Evolutionary conservation across 2,797 vertebrate genomes (phyloP), one percentile per base, ranked within the genome.

Genomic region (Gila robusta): DNA sequence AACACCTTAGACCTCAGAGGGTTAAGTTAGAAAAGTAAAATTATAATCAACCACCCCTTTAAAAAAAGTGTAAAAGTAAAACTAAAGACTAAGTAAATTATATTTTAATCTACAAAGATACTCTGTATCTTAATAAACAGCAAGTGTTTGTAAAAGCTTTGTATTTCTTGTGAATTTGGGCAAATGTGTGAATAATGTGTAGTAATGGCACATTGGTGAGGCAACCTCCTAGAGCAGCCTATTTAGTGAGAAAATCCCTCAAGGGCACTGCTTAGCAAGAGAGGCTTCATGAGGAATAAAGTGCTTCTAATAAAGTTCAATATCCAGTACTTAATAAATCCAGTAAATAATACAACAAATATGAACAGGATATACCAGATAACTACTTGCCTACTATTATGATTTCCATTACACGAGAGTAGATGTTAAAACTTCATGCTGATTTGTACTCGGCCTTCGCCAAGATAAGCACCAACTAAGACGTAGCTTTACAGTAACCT

Each of bases 261-360:
- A 76, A 52, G 72, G 39, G 26, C 28, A 83, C 28, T 37, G 23
- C 71, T 66, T 8, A 83, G 37, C 26, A 83, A n/a, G 37, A 62
- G 6, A 72, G n/a, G 41, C 71, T 64, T 74, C 41, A 49, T 39
- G 28, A 35, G 12, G 8, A 41, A 64, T 21, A 83, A 66, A 39
- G 54, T 64, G 32, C 28, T 76, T 37, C 9, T 37, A 52, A 67
- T 76, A 67, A 52, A 41, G 28, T 41, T 72, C 35, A 82, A 35
- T 19, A 76, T 76, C 26, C 52, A 72, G 80, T 41, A 70, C 32
- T 59, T 32, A 49, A 41, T 59, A 59, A 59, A 41, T 78, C 35
- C 52, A 19, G 37, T 49, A n/a, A 52, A 52, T 37, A 54, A 54
- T 10, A 47, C 32, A 52, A 83, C 9, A n/a, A 28, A 67, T 54